These are phyloP conservation scores for Muscicapa comitata DNA, from an alignment of 2,797 vertebrate genomes.

Conservation along the genomic window DNA sequence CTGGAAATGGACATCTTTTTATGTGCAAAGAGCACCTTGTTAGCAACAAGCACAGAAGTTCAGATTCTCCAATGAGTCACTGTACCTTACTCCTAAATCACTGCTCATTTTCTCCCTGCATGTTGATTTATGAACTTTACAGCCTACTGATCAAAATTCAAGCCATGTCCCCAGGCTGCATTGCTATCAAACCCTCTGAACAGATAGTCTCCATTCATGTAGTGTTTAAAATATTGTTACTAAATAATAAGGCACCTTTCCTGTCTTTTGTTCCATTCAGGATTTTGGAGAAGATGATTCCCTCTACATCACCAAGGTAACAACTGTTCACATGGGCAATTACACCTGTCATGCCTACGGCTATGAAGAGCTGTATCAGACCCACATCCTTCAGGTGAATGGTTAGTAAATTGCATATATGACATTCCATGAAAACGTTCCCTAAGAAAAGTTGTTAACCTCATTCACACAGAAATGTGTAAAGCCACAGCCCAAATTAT, in stretches of 20 bases:
- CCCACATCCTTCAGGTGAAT: slow-evolving; percentile 99
- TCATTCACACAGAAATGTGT: not conserved
- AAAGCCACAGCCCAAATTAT: not conserved
- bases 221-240: not conserved
- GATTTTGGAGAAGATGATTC: slow-evolving; percentile 96
- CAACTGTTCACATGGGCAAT: slow-evolving; percentile 96
- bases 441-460: not conserved
- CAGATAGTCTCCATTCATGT: not conserved
- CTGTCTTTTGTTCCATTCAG: slow-evolving; percentile 73
- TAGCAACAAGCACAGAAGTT: slow-evolving; percentile 30
- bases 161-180: not conserved
- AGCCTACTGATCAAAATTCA: not conserved
- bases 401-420: slow-evolving; percentile 89
- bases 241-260: not conserved
- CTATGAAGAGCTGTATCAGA: slow-evolving; percentile 92
- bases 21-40: slow-evolving; percentile 7
- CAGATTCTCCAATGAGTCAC: not conserved
- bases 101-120: not conserved
- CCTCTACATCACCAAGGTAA: slow-evolving; percentile 98
- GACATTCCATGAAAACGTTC: slow-evolving; percentile 52
- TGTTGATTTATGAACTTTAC: slow-evolving; percentile 15
- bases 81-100: slow-evolving; percentile 9
- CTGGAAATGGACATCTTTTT: not conserved
- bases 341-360: slow-evolving; percentile 97
- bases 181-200: not conserved